Base-by-base conservation (phyloP, 2,113 vertebrate genomes). In the Clarias gariepinus region DNA sequence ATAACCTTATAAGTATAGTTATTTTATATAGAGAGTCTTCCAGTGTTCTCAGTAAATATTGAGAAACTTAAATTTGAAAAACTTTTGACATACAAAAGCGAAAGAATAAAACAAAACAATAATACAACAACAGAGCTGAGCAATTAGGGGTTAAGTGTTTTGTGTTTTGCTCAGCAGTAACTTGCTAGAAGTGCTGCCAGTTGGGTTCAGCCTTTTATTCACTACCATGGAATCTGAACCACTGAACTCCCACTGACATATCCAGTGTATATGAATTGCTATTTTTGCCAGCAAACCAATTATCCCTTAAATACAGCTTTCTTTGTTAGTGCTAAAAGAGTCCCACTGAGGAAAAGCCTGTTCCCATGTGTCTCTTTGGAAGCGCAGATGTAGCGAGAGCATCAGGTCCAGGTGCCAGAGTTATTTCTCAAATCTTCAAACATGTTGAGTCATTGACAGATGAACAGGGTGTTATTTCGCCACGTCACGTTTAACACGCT, bases 381-480 rank as follows among this genome's bases (percentile, higher is more conserved):
- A 85, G 58, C 58, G 9, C 83, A 77, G 84, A 66, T 7, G 36
- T 47, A 33, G 11, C 19, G 47, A 28, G 25, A 85, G 74, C 82
- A 57, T 58, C 82, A 47, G 21, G 12, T 80, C 77, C 52, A 69
- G n/a, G 52, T 71, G 74, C 84, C 28, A 23, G 84, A 25, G 52
- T 57, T 23, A 64, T 36, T 85, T 64, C 36, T 30, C 73, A 30
- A 52, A 76, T 68, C 63, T 30, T 41, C 71, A 28, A 47, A 28
- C 33, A 30, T 9, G 60, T 47, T 8, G 77, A 86, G 77, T 71
- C 85, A 86, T 57, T 10, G 28, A 36, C 25, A 16, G 77, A 69
- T 33, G 77, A 69, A 79, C 76, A 61, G 47, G 47, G 23, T 47
- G 85, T 41, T 80, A 41, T 80, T 58, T 77, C 15, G 74, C 63